Base-by-base conservation (phyloP, 2,888 invertebrate genomes). In the Carpatolechia fugitivella region DNA sequence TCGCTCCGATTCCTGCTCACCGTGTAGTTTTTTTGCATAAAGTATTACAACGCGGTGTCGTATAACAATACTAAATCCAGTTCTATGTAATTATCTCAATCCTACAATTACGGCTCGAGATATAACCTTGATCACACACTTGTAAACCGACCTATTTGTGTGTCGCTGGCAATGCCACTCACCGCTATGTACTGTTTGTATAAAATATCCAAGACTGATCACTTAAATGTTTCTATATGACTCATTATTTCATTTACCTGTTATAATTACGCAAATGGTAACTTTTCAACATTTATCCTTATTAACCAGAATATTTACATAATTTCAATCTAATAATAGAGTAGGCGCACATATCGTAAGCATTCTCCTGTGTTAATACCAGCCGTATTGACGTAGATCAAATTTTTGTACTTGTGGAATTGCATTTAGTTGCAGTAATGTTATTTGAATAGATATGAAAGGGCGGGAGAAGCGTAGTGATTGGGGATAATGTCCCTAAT, bases 71-170 rank as follows among this genome's bases (percentile, higher is more conserved):
- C 64, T 62, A 70, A 72, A 72, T 72, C 74, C 66, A 67, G 72
- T 76, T 74, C 68, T 66, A 66, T 74, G 66, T 80, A 82, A 82
- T 83, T 80, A 83, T 78, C 76, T 72, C 72, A 65, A 73, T 73
- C 72, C 72, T 70, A 69, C 72, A 69, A 72, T 73, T 72, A 76
- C 63, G 62, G 70, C 68, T 69, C 65, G 70, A 73, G 70, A 69
- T 74, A 69, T 82, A 81, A 83, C 85, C 84, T 85, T 84, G 85
- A 73, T 64, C 66, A 72, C 70, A 74, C 80, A 82, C 78, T 80
- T 82, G 79, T 76, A 66, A 55, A 40, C 41, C 50, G 52, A 56
- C 59, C 29, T 60, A 52, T 63, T 55, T 57, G 55, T 58, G 52
- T 57, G 18, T 44, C 38, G n/a, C 40, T 3, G 58, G 65, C 70